Base-by-base conservation (phyloP, 1,140 invertebrate species). In the honey bee (Apis mellifera) region DNA sequence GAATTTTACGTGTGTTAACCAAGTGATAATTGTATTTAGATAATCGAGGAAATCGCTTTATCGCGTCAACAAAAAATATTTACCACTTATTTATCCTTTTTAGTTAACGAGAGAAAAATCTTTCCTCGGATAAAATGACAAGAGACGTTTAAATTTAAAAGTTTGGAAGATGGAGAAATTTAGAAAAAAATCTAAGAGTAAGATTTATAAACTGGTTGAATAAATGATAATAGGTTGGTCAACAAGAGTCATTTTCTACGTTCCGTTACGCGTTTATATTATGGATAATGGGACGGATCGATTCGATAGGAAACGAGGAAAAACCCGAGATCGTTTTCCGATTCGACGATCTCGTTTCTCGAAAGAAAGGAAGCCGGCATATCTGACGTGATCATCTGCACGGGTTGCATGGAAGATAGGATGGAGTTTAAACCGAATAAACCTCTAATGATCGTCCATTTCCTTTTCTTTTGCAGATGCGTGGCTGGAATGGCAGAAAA, bases 401-500 rank as follows among this genome's bases (percentile, higher is more conserved):
- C 54, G 1, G 17, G 42, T 15, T 52, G 79, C 42, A 76, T 57
- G 54, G 23, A 75, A 75, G 68, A 71, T 23, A 50, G 17, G 15
- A 42, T 42, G 32, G 12, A 48, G 50, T 5, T 82, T 54, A 19
- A 68, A 76, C 21, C 75, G 81, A 70, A 71, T 83, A n/a, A n/a
- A 65, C 81, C 57, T 21, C 52, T 83, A 78, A 83, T 57, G 73
- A 68, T 57, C 64, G 48, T 59, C 42, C 79, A 23, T 76, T 76
- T 82, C 76, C 62, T 72, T 78, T 87, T 84, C 71, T 84, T 73
- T 87, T 91, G 65, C 86, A 92, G 91, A 91, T 91, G 91, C 90
- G 84, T 91, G 87, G 87, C 84, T 87, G 91, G 91, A 89, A 92
- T 92, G 91, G 91, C 91, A 91, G 91, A 92, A 90, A 92, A 92